Conservation (phyloP, 2,797 vertebrate genomes). For the Dicrostonyx torquatus region DNA sequence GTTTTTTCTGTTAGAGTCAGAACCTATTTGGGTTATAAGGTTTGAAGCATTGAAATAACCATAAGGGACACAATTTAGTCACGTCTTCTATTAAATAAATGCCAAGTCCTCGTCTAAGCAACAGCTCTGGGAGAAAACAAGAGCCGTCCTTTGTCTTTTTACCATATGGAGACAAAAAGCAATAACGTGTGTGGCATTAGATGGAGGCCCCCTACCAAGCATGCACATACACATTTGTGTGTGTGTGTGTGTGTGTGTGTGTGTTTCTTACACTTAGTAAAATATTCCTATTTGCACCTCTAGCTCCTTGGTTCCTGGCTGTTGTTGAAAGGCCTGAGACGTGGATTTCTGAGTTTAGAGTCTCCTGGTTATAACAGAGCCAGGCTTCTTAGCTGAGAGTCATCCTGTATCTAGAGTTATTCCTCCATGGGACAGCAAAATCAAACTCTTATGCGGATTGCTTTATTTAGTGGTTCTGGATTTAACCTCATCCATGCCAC, state of each 20-base stretch:
- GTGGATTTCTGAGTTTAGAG: too few relatives aligned
- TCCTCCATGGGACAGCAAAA: not conserved
- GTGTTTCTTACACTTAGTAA: conserved; percentile 1
- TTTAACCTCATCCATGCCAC: not conserved
- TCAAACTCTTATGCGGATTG: not conserved
- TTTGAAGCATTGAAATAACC: conserved; percentile 25
- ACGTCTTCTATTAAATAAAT: conserved; percentile 5
- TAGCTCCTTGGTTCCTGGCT: not conserved
- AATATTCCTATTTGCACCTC: not conserved
- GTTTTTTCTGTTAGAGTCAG: not conserved
- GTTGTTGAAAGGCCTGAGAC: not conserved
- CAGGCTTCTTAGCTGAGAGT: not conserved
- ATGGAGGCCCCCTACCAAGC: not conserved
- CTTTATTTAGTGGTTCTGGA: not conserved
- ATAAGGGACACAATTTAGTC: not conserved
- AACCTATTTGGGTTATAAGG: not conserved
- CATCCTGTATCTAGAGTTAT: not conserved
- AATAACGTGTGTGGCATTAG: not conserved
- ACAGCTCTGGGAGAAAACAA: not conserved
- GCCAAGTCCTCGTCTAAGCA: not conserved
- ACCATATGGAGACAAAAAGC: not conserved
- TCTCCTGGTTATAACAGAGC: not conserved
- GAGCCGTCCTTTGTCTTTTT: not conserved
- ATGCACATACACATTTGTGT: not conserved
- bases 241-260: not conserved